Evolutionary conservation across 2,113 vertebrate species (phyloP).

Genomic region (Carassius auratus): DNA sequence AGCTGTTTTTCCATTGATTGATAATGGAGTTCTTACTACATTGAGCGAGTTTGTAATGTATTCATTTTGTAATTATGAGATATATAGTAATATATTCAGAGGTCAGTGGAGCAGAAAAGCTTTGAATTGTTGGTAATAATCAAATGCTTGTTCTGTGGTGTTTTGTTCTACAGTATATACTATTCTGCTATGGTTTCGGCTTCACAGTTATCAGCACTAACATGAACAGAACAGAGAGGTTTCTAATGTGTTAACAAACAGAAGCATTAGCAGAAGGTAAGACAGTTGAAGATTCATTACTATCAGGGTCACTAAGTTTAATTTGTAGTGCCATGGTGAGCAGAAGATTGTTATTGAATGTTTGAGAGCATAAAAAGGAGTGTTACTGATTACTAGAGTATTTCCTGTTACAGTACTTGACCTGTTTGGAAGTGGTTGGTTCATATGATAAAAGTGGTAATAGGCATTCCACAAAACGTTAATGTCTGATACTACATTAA

Average conservation of each 20-base stretch:
- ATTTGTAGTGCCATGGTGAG: neutral
- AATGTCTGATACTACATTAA: neutral
- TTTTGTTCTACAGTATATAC: neutral
- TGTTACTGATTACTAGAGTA: constrained; percentile 3
- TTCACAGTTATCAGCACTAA: neutral
- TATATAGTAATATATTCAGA: constrained; percentile 45
- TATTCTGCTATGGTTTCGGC: neutral
- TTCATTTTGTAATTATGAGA: constrained; percentile 61
- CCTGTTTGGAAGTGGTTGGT: neutral
- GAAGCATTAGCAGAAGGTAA: neutral
- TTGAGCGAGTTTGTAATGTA: constrained; percentile 51
- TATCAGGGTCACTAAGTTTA: neutral
- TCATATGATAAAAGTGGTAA: neutral
- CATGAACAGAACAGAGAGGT: neutral
- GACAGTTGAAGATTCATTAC: neutral
- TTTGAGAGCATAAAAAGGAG: no score
- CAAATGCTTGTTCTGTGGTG: constrained; percentile 42
- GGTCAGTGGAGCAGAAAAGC: constrained; percentile 48
- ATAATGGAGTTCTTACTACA: constrained; percentile 44
- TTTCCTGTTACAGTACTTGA: neutral
- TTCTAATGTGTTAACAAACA: neutral
- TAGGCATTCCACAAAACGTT: neutral
- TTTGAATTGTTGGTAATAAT: constrained; percentile 54
- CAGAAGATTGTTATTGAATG: neutral
- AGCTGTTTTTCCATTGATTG: constrained; percentile 45